These are phyloP conservation scores for Leptura quadrifasciata DNA, from an alignment of 2,888 invertebrate genomes.

Conservation along the genomic window DNA sequence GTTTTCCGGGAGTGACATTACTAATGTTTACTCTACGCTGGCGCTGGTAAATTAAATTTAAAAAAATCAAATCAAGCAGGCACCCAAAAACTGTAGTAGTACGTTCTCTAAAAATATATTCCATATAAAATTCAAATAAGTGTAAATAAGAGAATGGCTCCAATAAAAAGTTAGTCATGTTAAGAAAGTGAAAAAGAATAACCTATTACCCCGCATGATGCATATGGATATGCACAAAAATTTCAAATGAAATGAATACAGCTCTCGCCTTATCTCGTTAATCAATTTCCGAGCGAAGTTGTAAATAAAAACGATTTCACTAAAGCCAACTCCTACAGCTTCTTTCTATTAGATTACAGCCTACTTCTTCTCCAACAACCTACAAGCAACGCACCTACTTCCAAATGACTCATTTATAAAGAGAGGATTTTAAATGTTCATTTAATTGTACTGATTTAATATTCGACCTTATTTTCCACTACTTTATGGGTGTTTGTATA, in stretches of 20 bases:
- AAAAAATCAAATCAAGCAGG: too few relatives aligned
- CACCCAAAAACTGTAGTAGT: too few relatives aligned
- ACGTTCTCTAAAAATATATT: too few relatives aligned
- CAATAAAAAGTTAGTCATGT: too few relatives aligned
- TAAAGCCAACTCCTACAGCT: constrained; percentile 11
- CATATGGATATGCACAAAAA: neutral
- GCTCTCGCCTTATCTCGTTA: neutral
- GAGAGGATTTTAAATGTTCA: neutral
- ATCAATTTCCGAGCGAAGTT: neutral
- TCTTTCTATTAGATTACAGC: constrained; percentile 29
- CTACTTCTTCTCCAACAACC: constrained; percentile 23
- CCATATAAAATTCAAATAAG: too few relatives aligned
- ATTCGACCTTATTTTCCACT: constrained; percentile 1
- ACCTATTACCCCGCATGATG: too few relatives aligned
- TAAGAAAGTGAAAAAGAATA: too few relatives aligned
- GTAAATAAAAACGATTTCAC: neutral
- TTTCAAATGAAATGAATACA: neutral
- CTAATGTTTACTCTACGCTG: too few relatives aligned
- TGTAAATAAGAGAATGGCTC: too few relatives aligned
- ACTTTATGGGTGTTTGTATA: constrained; percentile 15
- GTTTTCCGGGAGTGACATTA: too few relatives aligned
- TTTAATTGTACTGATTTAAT: neutral
- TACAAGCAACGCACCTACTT: constrained; percentile 26
- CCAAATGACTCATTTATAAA: constrained; percentile 21
- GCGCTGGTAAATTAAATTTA: too few relatives aligned